Conservation (phyloP, 2,113 vertebrate species). For the Pygoscelis adeliae region DNA sequence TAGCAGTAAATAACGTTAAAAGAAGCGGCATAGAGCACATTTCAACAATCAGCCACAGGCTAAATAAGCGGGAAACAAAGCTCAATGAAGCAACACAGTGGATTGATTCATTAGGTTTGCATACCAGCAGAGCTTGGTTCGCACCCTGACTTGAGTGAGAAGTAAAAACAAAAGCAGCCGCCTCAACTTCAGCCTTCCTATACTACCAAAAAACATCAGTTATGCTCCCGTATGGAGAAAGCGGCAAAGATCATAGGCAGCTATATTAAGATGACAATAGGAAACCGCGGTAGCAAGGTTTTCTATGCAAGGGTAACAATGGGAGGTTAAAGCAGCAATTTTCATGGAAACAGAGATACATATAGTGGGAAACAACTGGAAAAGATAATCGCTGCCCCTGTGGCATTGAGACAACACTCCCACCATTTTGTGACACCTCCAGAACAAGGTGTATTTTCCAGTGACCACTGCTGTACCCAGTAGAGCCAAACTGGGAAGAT, state of each 20-base stretch:
- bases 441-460: neutral
- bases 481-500: neutral
- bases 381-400: neutral
- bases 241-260: neutral
- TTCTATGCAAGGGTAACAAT: neutral
- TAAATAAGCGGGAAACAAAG: neutral
- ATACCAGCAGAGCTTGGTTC: neutral
- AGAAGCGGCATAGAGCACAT: neutral
- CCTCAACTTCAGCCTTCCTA: neutral
- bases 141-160: neutral
- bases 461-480: neutral
- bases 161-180: neutral
- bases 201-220: neutral
- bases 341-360: neutral
- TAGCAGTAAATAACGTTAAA: constrained; percentile 9
- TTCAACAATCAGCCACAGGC: neutral
- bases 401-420: neutral
- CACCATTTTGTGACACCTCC: neutral
- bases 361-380: neutral
- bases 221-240: neutral
- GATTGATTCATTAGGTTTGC: neutral
- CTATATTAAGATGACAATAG: neutral
- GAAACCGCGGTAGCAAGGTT: neutral
- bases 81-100: neutral
- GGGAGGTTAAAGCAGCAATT: neutral